Conservation (phyloP, 2,113 vertebrate species). For the Prionailurus viverrinus region DNA sequence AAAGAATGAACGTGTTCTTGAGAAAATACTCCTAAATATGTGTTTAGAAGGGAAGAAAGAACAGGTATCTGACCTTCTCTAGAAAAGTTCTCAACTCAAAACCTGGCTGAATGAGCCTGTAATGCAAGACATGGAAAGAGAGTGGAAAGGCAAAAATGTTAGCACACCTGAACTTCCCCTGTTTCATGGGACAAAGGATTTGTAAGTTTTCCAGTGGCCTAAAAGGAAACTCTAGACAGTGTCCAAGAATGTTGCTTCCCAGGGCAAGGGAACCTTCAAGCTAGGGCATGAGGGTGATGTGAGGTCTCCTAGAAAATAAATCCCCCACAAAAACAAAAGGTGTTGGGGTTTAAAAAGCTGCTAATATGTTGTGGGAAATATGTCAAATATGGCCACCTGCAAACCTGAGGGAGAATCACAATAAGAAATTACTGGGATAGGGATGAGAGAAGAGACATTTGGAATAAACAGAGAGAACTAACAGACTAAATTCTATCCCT, state of each 20-base stretch:
- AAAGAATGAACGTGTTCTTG: neutral
- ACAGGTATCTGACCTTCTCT: neutral
- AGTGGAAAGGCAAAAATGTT: fast-evolving
- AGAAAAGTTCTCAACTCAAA: neutral
- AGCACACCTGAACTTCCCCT: neutral
- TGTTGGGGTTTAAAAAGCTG: neutral
- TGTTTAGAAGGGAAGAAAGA: neutral
- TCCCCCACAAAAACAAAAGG: neutral
- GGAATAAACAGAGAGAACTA: neutral
- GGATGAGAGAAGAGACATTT: neutral
- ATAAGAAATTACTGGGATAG: neutral
- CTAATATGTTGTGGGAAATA: neutral
- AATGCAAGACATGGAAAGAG: neutral
- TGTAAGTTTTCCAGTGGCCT: neutral
- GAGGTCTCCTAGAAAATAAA: neutral
- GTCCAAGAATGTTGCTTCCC: neutral
- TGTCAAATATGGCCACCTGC: neutral
- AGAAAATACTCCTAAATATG: neutral
- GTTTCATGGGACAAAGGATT: neutral
- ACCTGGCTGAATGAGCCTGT: neutral
- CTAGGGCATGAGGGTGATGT: neutral
- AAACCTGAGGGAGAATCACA: neutral
- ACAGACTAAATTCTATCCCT: neutral
- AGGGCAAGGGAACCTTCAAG: neutral
- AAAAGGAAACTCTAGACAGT: neutral